phyloP scores from a whole-genome alignment of 2,888 invertebrate genomes.

The Sesia bembeciformis region DNA sequence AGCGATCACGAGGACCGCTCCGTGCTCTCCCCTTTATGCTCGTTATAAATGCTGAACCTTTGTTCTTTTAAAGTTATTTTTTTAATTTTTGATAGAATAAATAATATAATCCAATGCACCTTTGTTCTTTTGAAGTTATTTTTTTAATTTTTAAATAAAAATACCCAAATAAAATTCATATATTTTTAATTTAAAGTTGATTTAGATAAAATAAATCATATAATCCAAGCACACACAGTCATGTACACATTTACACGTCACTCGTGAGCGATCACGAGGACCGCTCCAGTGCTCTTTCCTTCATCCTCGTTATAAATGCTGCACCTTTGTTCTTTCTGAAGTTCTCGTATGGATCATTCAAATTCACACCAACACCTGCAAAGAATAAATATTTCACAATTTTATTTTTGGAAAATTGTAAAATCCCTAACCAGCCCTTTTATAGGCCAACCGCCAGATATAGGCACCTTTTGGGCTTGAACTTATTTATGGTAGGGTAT shows the following conservation, averaged over 20 bases:
- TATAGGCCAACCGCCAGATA: neutral
- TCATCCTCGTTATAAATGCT: slow-evolving; percentile 95
- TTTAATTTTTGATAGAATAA: too few species aligned
- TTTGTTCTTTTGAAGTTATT: slow-evolving; percentile 94
- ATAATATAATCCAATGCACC: too few species aligned
- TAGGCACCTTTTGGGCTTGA: neutral
- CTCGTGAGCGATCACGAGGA: slow-evolving; percentile 53
- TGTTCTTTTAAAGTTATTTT: slow-evolving; percentile 92
- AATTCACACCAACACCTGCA: slow-evolving; percentile 91
- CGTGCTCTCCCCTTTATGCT: slow-evolving; percentile 92
- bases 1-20: slow-evolving; percentile 74
- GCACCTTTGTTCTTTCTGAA: slow-evolving; percentile 97
- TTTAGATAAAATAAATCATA: slow-evolving; percentile 67
- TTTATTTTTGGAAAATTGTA: slow-evolving; percentile 2
- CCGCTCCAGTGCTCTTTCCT: slow-evolving; percentile 88
- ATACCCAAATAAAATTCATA: too few species aligned
- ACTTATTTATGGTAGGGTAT: too few species aligned
- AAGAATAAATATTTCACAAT: slow-evolving; percentile 6
- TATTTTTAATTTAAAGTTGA: slow-evolving; percentile 19
- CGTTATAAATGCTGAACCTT: slow-evolving; percentile 95
- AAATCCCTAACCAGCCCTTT: neutral
- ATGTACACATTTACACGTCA: slow-evolving; percentile 60
- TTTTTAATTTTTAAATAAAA: too few species aligned
- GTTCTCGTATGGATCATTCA: slow-evolving; percentile 97
- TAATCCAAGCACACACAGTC: slow-evolving; percentile 50